phyloP scores from a whole-genome alignment of 1,140 invertebrate genomes.

The Pseudoatta argentina region DNA sequence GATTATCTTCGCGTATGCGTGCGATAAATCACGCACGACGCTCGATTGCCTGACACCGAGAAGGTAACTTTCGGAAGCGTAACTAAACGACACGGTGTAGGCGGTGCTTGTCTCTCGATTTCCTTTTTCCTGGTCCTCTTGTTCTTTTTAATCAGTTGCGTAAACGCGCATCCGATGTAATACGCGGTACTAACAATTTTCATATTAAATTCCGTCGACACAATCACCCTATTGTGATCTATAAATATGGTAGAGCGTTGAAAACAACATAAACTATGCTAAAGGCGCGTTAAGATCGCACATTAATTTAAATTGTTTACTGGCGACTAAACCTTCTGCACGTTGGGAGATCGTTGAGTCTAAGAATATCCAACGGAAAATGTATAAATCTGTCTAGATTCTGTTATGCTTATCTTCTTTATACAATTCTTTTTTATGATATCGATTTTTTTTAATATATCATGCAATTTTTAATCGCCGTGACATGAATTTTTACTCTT shows the following conservation, averaged over 20 bases:
- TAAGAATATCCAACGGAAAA: neutral
- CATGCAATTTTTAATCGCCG: too few relatives aligned
- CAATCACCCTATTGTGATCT: neutral
- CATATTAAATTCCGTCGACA: constrained; percentile 5
- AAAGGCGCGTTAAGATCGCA: constrained; percentile 65
- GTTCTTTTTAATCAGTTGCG: neutral
- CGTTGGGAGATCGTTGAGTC: constrained; percentile 7
- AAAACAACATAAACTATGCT: constrained; percentile 72
- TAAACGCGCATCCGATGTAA: neutral
- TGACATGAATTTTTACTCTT: too few relatives aligned
- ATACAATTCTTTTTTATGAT: neutral
- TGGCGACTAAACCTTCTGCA: neutral
- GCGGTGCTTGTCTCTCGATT: constrained; percentile 12
- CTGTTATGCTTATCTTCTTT: neutral
- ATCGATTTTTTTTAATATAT: too few relatives aligned
- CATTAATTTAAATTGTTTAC: constrained; percentile 76
- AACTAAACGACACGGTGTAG: constrained; percentile 64
- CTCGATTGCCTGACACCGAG: constrained; percentile 1
- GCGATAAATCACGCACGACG: constrained; percentile 64
- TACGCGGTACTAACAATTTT: constrained; percentile 40
- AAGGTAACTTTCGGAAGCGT: constrained; percentile 63
- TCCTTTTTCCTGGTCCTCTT: constrained; percentile 5
- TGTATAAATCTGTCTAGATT: neutral
- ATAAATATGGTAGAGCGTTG: constrained; percentile 69
- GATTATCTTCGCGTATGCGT: constrained; percentile 33